Base-by-base conservation (phyloP, 2,113 vertebrate genomes). In the Aptenodytes patagonicus region DNA sequence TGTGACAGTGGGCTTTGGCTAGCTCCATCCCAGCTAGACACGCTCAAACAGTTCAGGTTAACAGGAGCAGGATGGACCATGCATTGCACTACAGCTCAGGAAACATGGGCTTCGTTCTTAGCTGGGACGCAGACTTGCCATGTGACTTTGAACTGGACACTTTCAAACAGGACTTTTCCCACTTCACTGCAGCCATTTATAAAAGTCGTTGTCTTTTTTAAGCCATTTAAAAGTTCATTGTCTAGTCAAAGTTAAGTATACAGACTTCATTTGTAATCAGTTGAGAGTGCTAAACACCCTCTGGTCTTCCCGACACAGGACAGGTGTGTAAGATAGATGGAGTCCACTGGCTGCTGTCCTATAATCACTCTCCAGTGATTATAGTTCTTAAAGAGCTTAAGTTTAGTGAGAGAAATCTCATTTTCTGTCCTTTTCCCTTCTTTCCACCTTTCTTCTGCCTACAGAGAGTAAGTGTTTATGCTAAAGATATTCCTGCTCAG, bases 51-150 rank as follows among this genome's bases (percentile, higher is more conserved):
- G 24, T 40, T 57, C 61, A 66, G n/a, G 10, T 75, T n/a, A 55
- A 22, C 13, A 65, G 71, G 7, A 40, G 4, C 26, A 87, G 51
- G 14, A 61, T 61, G 29, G 21, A 46, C 47, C 19, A 36, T 22
- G 19, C 42, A 31, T 14, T 40, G 29, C 22, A 34, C 20, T 36
- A 49, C 62, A 87, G 11, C 25, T 79, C 57, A 17, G 49, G 8
- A 65, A 42, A 22, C 28, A 24, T 10, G n/a, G 11, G 25, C 36
- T 76, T 70, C 5, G 0, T 19, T 70, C 40, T 51, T 49, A 66
- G 11, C 51, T 90, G 40, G 60, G 40, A 51, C 1, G 0, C 0
- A 0, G 58, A 34, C n/a, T n/a, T 64, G 4, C 11, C 36, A 24
- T 10, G 18, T 44, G 20, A 54, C 7, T 60, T 83, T 15, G 7